phyloP scores from a whole-genome alignment of 2,113 vertebrate species.

The Tonatia bakeri region DNA sequence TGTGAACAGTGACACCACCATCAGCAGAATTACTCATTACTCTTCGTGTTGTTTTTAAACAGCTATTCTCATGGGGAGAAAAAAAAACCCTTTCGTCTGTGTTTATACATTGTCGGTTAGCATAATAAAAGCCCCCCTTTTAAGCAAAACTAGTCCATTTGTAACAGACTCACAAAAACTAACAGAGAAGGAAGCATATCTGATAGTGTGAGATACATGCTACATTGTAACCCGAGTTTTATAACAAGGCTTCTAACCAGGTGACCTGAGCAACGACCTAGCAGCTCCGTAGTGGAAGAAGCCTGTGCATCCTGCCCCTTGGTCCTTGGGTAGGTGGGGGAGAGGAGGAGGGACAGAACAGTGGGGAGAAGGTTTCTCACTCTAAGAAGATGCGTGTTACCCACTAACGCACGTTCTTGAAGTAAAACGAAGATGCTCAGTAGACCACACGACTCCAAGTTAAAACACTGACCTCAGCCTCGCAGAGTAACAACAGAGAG shows the following conservation, averaged over 20 bases:
- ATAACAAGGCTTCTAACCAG: not conserved
- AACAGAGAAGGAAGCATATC: not conserved
- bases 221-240: not conserved
- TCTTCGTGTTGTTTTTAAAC: not conserved
- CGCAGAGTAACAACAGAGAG: not conserved
- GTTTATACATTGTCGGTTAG: not conserved
- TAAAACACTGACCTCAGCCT: not conserved
- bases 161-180: not conserved
- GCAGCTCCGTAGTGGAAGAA: not conserved
- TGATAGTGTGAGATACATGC: not conserved
- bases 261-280: not conserved
- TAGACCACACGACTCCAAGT: not conserved
- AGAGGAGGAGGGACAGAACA: too few species aligned
- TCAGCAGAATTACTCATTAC: not conserved
- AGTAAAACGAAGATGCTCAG: not conserved
- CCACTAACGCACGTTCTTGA: not conserved
- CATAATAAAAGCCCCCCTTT: not conserved
- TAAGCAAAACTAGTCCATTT: not conserved
- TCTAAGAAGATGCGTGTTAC: not conserved
- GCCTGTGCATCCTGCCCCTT: not conserved
- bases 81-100: not conserved
- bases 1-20: not conserved
- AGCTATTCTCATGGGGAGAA: not conserved
- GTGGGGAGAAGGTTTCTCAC: not conserved
- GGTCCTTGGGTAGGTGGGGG: not conserved